Conservation (phyloP, 1,140 invertebrate species). For the Streblospio benedicti region DNA sequence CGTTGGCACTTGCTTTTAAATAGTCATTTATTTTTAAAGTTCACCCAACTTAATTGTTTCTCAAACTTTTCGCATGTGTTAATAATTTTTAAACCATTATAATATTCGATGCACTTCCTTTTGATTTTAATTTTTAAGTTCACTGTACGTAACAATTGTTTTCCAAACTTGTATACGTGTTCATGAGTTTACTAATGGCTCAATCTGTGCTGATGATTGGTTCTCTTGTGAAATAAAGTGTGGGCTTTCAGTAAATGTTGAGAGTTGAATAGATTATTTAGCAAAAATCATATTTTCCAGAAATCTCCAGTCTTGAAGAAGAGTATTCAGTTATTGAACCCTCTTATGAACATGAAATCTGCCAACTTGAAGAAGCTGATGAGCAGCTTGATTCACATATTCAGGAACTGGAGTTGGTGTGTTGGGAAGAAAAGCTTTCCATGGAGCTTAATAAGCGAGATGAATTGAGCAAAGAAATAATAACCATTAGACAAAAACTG, state of each 20-base stretch:
- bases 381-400: conserved; percentile 80
- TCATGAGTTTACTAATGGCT: too few relatives aligned
- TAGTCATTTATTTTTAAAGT: too few relatives aligned
- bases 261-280: not conserved
- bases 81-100: too few relatives aligned
- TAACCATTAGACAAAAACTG: conserved; percentile 68
- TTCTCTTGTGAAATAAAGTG: not conserved
- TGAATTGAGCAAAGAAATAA: conserved; percentile 74
- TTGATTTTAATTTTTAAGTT: too few relatives aligned
- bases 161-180: too few relatives aligned
- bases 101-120: too few relatives aligned
- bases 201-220: not conserved
- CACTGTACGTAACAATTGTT: too few relatives aligned
- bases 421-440: conserved; percentile 47
- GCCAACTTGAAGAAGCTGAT: conserved; percentile 55
- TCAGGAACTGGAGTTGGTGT: conserved; percentile 50
- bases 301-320: conserved; percentile 79
- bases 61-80: too few relatives aligned
- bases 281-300: conserved; percentile 59
- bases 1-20: too few relatives aligned
- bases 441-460: conserved; percentile 57
- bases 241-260: not conserved
- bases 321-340: conserved; percentile 76
- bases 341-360: conserved; percentile 72
- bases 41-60: too few relatives aligned